Percentiles rank a stretch among this genome's conserved stretches.
Evolutionary conservation across 2,113 vertebrate genomes (phyloP).

Genomic region (Isurus oxyrinchus): DNA sequence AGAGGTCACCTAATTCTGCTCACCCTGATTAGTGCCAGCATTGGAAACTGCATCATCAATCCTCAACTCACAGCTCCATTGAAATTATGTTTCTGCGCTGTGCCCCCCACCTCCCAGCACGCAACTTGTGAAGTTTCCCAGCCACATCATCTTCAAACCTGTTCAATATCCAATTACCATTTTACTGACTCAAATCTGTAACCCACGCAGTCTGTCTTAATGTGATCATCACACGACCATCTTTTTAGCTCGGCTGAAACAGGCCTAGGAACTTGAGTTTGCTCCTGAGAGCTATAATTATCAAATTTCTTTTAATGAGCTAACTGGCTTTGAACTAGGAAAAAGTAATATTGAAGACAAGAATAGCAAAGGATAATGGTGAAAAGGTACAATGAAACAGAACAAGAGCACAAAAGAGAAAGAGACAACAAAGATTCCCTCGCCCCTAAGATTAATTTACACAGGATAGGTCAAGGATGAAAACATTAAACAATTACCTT

Average conservation of each 20-base stretch:
- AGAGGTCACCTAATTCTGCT: background rate
- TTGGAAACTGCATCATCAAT: background rate
- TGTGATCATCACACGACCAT: background rate
- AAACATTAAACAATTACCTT: background rate
- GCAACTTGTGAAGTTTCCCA: background rate
- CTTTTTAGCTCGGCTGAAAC: background rate
- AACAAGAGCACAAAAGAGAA: background rate
- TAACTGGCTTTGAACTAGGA: background rate
- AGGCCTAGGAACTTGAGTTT: background rate
- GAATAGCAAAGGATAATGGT: background rate
- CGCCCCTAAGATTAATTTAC: background rate
- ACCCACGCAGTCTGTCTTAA: background rate
- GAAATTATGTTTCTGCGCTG: background rate
- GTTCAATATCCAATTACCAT: background rate
- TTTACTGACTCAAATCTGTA: background rate
- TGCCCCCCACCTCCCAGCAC: too few species aligned
- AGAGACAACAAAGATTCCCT: background rate
- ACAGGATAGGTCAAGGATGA: too few species aligned
- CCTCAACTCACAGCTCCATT: background rate
- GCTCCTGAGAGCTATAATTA: background rate
- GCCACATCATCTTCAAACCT: background rate
- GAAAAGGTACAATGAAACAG: background rate
- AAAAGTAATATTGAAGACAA: background rate
- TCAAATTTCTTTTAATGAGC: background rate
- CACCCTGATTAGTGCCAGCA: background rate